Conservation (phyloP, 2,113 vertebrate genomes). For the Ptyas mucosa region DNA sequence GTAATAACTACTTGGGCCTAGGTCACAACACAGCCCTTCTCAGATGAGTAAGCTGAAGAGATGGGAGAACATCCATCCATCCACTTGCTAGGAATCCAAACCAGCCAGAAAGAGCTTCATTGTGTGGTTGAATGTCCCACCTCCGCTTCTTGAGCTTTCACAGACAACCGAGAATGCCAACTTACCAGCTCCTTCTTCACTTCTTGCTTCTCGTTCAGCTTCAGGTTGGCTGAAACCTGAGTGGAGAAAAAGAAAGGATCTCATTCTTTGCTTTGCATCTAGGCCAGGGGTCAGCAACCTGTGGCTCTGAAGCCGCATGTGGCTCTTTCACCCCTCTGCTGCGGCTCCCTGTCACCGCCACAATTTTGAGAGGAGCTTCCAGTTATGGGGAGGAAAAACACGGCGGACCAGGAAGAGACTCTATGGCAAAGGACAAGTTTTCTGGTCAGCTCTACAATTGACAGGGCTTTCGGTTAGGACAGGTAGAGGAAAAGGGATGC, state of each 20-base stretch:
- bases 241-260: not conserved
- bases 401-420: too few relatives aligned
- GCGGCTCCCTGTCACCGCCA: too few relatives aligned
- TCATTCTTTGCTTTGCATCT: not conserved
- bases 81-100: not conserved
- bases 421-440: too few relatives aligned
- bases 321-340: too few relatives aligned
- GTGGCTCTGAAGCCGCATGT: too few relatives aligned
- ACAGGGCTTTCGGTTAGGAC: too few relatives aligned
- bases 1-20: too few relatives aligned
- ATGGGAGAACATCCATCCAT: not conserved
- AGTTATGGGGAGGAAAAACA: too few relatives aligned
- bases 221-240: slow-evolving; percentile 94
- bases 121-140: not conserved
- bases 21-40: not conserved
- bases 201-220: slow-evolving; percentile 91
- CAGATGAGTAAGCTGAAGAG: not conserved
- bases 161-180: not conserved
- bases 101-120: not conserved
- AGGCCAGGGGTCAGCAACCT: not conserved
- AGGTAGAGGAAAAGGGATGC: too few relatives aligned
- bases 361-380: too few relatives aligned
- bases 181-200: slow-evolving; percentile 96
- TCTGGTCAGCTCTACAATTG: too few relatives aligned
- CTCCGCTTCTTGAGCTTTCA: not conserved